These are phyloP conservation scores for Xestia xanthographa DNA, from an alignment of 2,888 invertebrate species.

Conservation along the genomic window DNA sequence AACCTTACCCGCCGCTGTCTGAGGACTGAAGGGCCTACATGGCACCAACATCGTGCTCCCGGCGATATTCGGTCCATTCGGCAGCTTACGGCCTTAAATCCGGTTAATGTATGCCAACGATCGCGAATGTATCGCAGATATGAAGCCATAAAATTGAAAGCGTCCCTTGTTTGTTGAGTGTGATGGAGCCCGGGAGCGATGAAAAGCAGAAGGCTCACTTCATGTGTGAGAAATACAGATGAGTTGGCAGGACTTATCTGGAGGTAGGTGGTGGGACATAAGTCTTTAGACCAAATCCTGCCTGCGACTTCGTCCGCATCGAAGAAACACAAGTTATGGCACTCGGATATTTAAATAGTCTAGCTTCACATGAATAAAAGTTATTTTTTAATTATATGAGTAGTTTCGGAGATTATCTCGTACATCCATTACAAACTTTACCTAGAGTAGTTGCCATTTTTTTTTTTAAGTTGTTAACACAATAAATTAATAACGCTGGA, in stretches of 20 bases:
- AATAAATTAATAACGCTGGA: no score
- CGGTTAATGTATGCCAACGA: slow-evolving; percentile 48
- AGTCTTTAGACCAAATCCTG: background rate
- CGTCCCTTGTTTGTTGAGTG: slow-evolving; percentile 50
- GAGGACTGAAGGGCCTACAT: no score
- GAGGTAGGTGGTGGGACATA: background rate
- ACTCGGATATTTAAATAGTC: background rate
- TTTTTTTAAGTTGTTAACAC: no score
- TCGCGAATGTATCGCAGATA: slow-evolving; percentile 44
- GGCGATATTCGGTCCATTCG: background rate
- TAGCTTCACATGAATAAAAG: background rate
- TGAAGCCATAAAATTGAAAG: slow-evolving; percentile 61
- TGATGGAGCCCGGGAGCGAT: fast-evolving
- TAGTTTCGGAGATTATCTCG: background rate
- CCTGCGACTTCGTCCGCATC: background rate
- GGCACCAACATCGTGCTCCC: background rate
- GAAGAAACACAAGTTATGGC: background rate
- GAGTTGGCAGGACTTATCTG: background rate
- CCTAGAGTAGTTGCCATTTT: background rate
- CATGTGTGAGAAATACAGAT: background rate
- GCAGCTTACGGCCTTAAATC: slow-evolving; percentile 25
- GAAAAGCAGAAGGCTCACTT: slow-evolving; percentile 20
- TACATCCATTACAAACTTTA: background rate
- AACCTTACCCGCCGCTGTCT: background rate
- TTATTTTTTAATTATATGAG: background rate